These are phyloP conservation scores for Drosophila biarmipes DNA, from an alignment of 1,140 invertebrate species.

Conservation along the genomic window DNA sequence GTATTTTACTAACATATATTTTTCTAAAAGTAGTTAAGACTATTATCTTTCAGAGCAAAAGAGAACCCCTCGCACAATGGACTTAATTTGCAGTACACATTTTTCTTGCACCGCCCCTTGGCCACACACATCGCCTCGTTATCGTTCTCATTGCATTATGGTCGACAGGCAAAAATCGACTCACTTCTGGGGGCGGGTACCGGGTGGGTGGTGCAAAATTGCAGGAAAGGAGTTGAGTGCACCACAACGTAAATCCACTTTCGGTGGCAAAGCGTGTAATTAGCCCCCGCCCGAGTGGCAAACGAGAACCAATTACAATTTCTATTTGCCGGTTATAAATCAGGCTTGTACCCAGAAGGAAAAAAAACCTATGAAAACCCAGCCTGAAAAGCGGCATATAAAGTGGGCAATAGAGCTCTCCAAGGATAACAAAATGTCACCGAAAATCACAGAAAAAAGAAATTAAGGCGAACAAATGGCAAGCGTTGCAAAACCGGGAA, in stretches of 20 bases:
- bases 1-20: no score
- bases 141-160: conserved; percentile 57
- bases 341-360: conserved; percentile 16
- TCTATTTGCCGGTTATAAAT: conserved; percentile 69
- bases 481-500: conserved; percentile 40
- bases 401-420: conserved; percentile 42
- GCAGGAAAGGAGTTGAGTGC: conserved; percentile 23
- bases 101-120: conserved; percentile 3
- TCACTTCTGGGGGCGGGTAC: conserved; percentile 5
- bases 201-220: neutral
- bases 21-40: no score
- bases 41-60: no score
- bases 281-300: conserved; percentile 45
- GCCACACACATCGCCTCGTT: conserved; percentile 39
- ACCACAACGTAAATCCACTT: conserved; percentile 68
- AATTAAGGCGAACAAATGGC: conserved; percentile 27
- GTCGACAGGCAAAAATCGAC: conserved; percentile 43
- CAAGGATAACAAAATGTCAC: conserved; percentile 40
- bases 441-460: conserved; percentile 13
- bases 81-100: neutral
- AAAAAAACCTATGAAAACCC: neutral
- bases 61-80: neutral
- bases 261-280: conserved; percentile 66
- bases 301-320: conserved; percentile 72
- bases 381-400: conserved; percentile 27